Evolutionary conservation across 2,888 invertebrate species (phyloP).

Genomic region (Boloria euphrosyne): DNA sequence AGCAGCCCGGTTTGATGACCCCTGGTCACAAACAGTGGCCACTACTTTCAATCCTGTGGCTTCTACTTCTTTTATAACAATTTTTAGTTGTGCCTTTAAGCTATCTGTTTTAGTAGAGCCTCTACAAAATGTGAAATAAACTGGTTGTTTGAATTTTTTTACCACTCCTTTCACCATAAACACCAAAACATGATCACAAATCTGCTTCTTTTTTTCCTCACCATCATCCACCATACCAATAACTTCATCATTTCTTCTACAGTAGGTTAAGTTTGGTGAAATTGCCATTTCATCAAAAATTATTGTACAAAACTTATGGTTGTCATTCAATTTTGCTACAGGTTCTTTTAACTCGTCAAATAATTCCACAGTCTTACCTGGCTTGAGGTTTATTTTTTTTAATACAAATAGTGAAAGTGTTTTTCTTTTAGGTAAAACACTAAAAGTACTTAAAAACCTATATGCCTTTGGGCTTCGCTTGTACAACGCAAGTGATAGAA

Average conservation of each 20-base stretch:
- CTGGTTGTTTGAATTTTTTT: constrained; percentile 39
- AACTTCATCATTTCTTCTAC: constrained; percentile 23
- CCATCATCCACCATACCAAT: constrained; percentile 22
- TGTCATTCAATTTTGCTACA: constrained; percentile 11
- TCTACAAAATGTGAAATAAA: constrained; percentile 33
- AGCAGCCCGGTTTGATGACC: constrained; percentile 33
- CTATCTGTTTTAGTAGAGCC: constrained; percentile 26
- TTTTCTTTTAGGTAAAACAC: constrained; percentile 8
- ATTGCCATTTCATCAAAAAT: constrained; percentile 33
- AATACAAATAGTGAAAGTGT: constrained; percentile 17
- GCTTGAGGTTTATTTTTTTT: constrained; percentile 9
- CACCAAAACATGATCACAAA: constrained; percentile 37
- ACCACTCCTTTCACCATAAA: constrained; percentile 38
- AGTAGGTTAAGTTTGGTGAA: constrained; percentile 24
- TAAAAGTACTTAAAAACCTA: constrained; percentile 10
- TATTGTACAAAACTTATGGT: constrained; percentile 22
- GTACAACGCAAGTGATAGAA: constrained; percentile 7
- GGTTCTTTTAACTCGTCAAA: too few relatives aligned
- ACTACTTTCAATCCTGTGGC: constrained; percentile 28
- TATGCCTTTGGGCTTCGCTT: constrained; percentile 15
- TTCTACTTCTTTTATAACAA: constrained; percentile 30
- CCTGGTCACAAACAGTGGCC: constrained; percentile 40
- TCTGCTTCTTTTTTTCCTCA: constrained; percentile 8
- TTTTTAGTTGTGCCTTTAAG: constrained; percentile 19
- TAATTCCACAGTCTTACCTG: too few relatives aligned